Evolutionary conservation across 2,888 invertebrate species (phyloP), one percentile per base, ranked within the genome.

Genomic region (Dicycla oo): DNA sequence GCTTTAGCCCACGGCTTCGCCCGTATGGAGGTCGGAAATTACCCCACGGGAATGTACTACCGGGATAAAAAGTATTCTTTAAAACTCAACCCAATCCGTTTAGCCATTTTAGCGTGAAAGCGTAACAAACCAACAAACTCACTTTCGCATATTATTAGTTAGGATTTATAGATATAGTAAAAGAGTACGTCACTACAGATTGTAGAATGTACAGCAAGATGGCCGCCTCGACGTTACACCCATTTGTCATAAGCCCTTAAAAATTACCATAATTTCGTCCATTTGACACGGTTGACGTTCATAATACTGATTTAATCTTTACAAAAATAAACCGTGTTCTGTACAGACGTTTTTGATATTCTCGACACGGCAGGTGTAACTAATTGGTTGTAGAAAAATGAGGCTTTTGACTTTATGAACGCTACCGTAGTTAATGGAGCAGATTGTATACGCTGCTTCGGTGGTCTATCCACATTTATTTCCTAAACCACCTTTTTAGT

Each of bases 251-350:
- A 47, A 51, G 23, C 45, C 38, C 66, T 80, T 72, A 69, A 73
- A 77, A 83, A 80, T 83, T 77, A 73, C 70, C 69, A 81, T 81
- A 77, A 74, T 75, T 74, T 76, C 43, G 64, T 71, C 38, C 57
- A 67, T 80, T 75, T 57, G 60, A 58, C 67, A 63, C 60, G 76
- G 83, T 67, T 54, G 80, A 30, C 43, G 64, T 38, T 53, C 23
- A 20, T 43, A 51, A 30, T 58, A 68, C 51, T 40, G 51, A 58
- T 60, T 13, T 40, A 23, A 73, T 58, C 51, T 57, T 47, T 15
- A 68, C 57, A 73, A 58, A 68, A 75, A 30, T 30, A 60, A 66
- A 73, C 4, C 7, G 23, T 34, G 5, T 53, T 68, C 23, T 58
- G 40, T 53, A 11, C 30, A 68, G 23, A 60, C n/a, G 15, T 34